Percentiles rank a stretch among this genome's conserved stretches.
Evolutionary conservation across 2,888 invertebrate species (phyloP).

Genomic region (Diaprepes abbreviatus): DNA sequence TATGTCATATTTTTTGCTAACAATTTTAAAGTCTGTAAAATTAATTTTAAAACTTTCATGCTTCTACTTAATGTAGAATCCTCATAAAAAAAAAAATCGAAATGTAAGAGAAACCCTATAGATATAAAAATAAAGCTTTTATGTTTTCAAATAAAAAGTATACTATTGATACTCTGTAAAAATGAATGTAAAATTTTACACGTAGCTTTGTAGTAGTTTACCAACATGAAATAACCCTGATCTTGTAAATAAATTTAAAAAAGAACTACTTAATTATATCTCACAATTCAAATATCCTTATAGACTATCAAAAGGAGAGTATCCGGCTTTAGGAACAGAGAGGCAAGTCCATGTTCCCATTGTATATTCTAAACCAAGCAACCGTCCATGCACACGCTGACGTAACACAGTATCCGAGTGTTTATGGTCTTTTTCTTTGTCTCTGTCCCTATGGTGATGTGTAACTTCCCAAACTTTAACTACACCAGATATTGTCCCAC

Average conservation of each 20-base stretch:
- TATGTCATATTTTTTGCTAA: too few species aligned
- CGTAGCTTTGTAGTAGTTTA: background rate
- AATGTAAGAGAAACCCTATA: too few species aligned
- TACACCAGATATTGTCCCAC: slow-evolving; percentile 77
- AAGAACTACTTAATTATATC: slow-evolving; percentile 5
- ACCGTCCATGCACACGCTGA: slow-evolving; percentile 29
- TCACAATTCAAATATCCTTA: slow-evolving; percentile 7
- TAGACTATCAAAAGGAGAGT: slow-evolving; percentile 28
- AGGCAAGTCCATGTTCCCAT: slow-evolving; percentile 45
- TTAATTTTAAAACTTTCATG: too few species aligned
- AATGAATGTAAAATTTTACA: background rate
- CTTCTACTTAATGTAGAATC: too few species aligned
- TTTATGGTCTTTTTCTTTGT: slow-evolving; percentile 41
- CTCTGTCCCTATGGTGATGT: slow-evolving; percentile 34
- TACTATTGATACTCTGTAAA: too few species aligned
- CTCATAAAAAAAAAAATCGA: too few species aligned
- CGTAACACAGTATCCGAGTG: slow-evolving; percentile 28
- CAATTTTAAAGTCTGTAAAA: too few species aligned
- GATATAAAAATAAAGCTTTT: too few species aligned
- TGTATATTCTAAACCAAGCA: slow-evolving; percentile 44
- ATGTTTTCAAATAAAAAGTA: too few species aligned
- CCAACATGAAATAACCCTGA: slow-evolving; percentile 5
- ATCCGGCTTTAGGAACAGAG: slow-evolving; percentile 35
- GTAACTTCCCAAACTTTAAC: slow-evolving; percentile 76
- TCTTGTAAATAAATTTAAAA: slow-evolving; percentile 19